Evolutionary conservation across 2,113 vertebrate species (phyloP), one percentile per base, ranked within the genome.

Genomic region (Steatornis caripensis): DNA sequence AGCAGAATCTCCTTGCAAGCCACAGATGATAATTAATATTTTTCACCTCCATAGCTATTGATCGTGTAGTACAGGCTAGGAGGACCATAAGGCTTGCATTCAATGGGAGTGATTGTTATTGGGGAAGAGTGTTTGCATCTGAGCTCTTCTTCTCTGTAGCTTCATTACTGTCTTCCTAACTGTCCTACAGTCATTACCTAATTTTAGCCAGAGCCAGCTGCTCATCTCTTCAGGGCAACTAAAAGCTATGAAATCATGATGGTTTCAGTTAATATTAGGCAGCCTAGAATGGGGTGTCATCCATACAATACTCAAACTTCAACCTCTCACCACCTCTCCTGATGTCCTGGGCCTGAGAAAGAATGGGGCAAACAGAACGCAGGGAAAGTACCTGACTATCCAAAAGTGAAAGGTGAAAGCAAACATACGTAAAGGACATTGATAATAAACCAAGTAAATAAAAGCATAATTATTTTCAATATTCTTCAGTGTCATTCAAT

Each of bases 1-100:
- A 88, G 49, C 51, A 72, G 41, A 80, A 70, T 53, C 66, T 77
- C 53, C 71, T 80, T 30, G 46, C 57, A 71, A 95, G 66, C 9
- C 58, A 76, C 39, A 80, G 49, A 65, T 34, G n/a, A 86, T 65
- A 90, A 85, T 92, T 72, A 93, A 85, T 0, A 2, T 90, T 95
- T 95, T 88, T 88, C 68, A 86, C 71, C 71, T 90, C 61, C 76
- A 29, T 12, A 77, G 71, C 32, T 85, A 65, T 65, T 65, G 78
- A 76, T 53, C 76, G 70, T 85, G 48, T 76, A 76, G 61, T 54
- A 36, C 54, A 83, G 58, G 58, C 37, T 49, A 85, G 91, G 58
- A 86, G 54, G 75, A 80, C 75, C 85, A 88, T 83, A 88, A 85
- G 79, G 90, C 75, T 94, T 79, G 62, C 51, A 39, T 83, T 83